Conservation (phyloP, 2,888 invertebrate genomes). For the Scaptomyza reducta region DNA sequence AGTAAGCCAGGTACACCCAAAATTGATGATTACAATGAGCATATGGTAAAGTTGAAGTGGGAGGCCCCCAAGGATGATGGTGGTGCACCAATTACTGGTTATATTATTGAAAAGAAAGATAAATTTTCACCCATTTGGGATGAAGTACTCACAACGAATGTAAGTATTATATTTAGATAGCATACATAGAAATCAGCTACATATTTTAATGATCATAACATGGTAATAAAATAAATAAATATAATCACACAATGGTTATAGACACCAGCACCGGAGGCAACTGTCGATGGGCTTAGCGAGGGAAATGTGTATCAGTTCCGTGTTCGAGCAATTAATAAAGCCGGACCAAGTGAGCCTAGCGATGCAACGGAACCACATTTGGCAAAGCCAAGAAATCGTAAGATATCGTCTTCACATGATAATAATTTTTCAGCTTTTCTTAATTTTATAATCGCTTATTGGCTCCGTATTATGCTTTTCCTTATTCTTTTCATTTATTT, state of each 20-base stretch:
- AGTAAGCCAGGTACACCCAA: conserved; percentile 94
- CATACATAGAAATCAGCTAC: background rate
- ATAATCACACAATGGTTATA: conserved; percentile 69
- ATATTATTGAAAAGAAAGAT: conserved; percentile 96
- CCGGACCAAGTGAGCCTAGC: conserved; percentile 95
- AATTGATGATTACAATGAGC: conserved; percentile 94
- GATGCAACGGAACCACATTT: conserved; percentile 94
- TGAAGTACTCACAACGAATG: conserved; percentile 90
- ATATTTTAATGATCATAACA: background rate
- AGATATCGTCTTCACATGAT: conserved; percentile 81
- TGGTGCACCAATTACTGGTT: conserved; percentile 98
- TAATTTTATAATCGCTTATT: background rate
- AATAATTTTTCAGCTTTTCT: background rate
- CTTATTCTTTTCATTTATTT: conserved; percentile 10
- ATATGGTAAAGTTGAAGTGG: conserved; percentile 96
- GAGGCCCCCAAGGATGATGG: conserved; percentile 97
- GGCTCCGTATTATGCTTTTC: conserved; percentile 3
- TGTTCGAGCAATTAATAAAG: conserved; percentile 97
- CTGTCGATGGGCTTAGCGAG: conserved; percentile 93
- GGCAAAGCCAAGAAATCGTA: conserved; percentile 94
- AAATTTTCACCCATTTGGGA: conserved; percentile 94
- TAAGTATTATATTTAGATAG: conserved; percentile 73
- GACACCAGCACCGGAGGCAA: conserved; percentile 91
- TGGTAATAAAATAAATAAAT: conserved; percentile 1
- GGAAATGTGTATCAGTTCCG: conserved; percentile 97